Conservation (phyloP, 2,797 vertebrate species). For the Lagorchestes hirsutus region DNA sequence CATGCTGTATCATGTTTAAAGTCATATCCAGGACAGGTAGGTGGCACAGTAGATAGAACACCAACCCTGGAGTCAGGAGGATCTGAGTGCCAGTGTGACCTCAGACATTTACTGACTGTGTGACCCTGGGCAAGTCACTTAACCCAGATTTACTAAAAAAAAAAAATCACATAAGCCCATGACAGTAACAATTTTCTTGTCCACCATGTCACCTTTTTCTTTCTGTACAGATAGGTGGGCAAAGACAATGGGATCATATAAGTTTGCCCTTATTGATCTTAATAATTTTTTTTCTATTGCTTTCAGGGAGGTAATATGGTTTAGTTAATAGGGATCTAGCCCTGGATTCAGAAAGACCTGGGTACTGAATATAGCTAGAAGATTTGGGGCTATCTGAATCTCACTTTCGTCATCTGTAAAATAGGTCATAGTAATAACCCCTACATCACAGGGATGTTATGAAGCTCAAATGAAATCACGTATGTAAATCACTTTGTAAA, state of each 20-base stretch:
- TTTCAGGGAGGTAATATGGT: not conserved
- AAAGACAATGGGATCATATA: not conserved
- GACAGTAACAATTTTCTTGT: not conserved
- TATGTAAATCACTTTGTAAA: not conserved
- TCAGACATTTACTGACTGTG: no score
- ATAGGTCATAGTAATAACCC: not conserved
- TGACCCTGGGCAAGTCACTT: not conserved
- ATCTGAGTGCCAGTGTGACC: no score
- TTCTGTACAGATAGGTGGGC: not conserved
- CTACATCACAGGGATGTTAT: not conserved
- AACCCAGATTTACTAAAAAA: not conserved
- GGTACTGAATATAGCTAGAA: not conserved
- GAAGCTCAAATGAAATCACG: not conserved
- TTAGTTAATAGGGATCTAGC: not conserved
- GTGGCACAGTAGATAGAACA: not conserved
- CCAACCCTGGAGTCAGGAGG: not conserved
- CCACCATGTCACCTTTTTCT: not conserved
- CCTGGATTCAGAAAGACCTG: not conserved
- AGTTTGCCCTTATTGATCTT: not conserved
- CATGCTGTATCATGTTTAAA: not conserved
- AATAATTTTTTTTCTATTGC: not conserved
- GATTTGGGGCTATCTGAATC: not conserved
- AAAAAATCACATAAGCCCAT: not conserved
- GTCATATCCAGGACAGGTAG: not conserved
- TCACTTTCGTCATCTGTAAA: not conserved